Percentiles rank a stretch among this genome's conserved stretches.
Evolutionary conservation across 2,797 vertebrate species (phyloP).

Genomic region (Australoheros facetus): DNA sequence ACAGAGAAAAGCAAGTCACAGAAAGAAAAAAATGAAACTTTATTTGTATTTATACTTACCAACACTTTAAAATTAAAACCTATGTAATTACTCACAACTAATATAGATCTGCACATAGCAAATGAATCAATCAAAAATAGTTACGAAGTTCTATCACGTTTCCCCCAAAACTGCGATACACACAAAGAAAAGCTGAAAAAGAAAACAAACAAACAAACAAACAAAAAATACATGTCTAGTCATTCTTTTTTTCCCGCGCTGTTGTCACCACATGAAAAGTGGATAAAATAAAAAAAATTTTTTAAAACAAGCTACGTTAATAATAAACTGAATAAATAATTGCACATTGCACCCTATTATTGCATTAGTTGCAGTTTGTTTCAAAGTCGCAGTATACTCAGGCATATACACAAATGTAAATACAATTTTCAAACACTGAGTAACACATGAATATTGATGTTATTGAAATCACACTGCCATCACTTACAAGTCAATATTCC

Average conservation of each 20-base stretch:
- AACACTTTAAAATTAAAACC: slow-evolving; percentile 79
- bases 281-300: slow-evolving; percentile 27
- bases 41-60: slow-evolving; percentile 79
- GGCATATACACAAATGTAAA: slow-evolving; percentile 75
- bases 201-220: slow-evolving; percentile 53
- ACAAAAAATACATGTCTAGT: slow-evolving; percentile 31
- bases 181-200: slow-evolving; percentile 69
- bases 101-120: slow-evolving; percentile 80
- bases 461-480: slow-evolving; percentile 71
- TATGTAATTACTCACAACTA: slow-evolving; percentile 80
- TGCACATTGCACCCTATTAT: slow-evolving; percentile 82
- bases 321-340: slow-evolving; percentile 74
- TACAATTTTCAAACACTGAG: slow-evolving; percentile 74
- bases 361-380: slow-evolving; percentile 81
- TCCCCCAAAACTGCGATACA: slow-evolving; percentile 68
- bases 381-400: slow-evolving; percentile 65
- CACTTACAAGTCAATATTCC: slow-evolving; percentile 54
- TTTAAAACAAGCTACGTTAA: slow-evolving; percentile 47
- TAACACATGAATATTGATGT: slow-evolving; percentile 74
- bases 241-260: slow-evolving; percentile 50
- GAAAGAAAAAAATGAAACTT: slow-evolving; percentile 79
- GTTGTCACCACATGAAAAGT: slow-evolving; percentile 54
- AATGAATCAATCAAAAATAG: slow-evolving; percentile 76
- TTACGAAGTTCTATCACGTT: slow-evolving; percentile 69
- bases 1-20: slow-evolving; percentile 52